Percentiles rank a stretch among this genome's conserved stretches.
Conservation (phyloP, 2,888 invertebrate genomes). For the Ormyrus thymus region DNA sequence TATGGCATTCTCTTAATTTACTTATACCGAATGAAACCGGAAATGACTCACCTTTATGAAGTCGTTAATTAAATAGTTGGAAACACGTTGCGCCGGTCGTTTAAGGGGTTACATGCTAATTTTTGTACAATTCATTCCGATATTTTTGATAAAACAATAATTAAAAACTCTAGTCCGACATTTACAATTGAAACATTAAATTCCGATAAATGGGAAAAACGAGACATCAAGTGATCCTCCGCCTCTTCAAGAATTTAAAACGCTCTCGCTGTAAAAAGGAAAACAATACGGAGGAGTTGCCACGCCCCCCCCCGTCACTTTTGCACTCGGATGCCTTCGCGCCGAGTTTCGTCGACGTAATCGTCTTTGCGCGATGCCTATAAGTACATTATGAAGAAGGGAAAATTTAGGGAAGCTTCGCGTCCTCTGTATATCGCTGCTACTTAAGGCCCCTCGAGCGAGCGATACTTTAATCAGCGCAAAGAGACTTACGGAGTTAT, state of each 20-base stretch:
- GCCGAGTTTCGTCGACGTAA: conserved; percentile 20
- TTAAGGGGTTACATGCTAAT: too few relatives aligned
- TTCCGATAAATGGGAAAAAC: too few relatives aligned
- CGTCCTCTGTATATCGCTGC: conserved; percentile 24
- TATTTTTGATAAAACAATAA: too few relatives aligned
- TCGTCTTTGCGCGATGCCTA: conserved; percentile 24
- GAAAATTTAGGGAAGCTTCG: conserved; percentile 23
- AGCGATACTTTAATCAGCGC: conserved; percentile 38
- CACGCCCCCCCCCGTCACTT: not conserved
- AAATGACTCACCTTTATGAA: too few relatives aligned
- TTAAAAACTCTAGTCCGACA: too few relatives aligned
- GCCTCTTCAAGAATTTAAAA: not conserved
- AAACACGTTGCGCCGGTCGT: too few relatives aligned
- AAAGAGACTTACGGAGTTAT: conserved; percentile 37
- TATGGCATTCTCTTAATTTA: too few relatives aligned
- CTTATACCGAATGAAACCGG: too few relatives aligned
- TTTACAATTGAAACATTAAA: too few relatives aligned
- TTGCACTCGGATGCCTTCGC: conserved; percentile 1
- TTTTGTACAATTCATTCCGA: too few relatives aligned
- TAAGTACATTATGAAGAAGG: conserved; percentile 34
- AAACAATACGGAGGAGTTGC: conserved; percentile 21
- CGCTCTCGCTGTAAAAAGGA: conserved; percentile 14
- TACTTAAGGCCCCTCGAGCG: conserved; percentile 3
- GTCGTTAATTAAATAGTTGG: too few relatives aligned
- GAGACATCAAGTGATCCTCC: too few relatives aligned